Evolutionary conservation across 2,797 vertebrate species (phyloP), one percentile per base, ranked within the genome.

Genomic region (Bradypodion ventrale): DNA sequence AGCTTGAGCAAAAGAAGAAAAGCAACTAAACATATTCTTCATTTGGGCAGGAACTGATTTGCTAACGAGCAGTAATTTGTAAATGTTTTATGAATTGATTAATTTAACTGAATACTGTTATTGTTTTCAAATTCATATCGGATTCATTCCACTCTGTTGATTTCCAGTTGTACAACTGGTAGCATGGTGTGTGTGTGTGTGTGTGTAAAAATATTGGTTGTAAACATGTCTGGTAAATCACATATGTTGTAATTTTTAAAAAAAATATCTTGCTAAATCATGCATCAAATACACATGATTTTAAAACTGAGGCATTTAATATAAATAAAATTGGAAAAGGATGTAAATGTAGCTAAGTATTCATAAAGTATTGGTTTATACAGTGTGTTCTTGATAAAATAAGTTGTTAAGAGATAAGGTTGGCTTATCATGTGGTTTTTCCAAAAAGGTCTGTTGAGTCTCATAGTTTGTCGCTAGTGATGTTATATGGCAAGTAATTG

Each of bases 1-100:
- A 97, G 90, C 94, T 97, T 56, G 96, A 97, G 93, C 97, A 95
- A 87, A 95, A 95, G 92, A 93, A 82, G 91, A 95, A 94, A 90
- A 96, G 95, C 72, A 81, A 93, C 65, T 96, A 89, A 7, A 93
- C 85, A 74, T 97, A 95, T 97, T 89, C 78, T 60, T 21, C 0
- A 4, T 37, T 46, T 75, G 52, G 42, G 75, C n/a, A 42, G 83
- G 82, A 35, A 62, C 85, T 69, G 27, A 46, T 69, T 75, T 29
- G 49, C 65, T 89, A 40, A 29, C 35, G 70, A 63, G 59, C 21
- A 4, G 15, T 81, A 68, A 68, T 68, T 69, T 37, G 75, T 42
- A 69, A 15, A 59, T 25, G 2, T 79, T 79, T 73, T 12, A 56
- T 69, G 86, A 65, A 83, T 42, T 4, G 29, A n/a, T 32, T 42